These are phyloP conservation scores for Eurypyga helias DNA, from an alignment of 2,113 vertebrate species.

Conservation along the genomic window DNA sequence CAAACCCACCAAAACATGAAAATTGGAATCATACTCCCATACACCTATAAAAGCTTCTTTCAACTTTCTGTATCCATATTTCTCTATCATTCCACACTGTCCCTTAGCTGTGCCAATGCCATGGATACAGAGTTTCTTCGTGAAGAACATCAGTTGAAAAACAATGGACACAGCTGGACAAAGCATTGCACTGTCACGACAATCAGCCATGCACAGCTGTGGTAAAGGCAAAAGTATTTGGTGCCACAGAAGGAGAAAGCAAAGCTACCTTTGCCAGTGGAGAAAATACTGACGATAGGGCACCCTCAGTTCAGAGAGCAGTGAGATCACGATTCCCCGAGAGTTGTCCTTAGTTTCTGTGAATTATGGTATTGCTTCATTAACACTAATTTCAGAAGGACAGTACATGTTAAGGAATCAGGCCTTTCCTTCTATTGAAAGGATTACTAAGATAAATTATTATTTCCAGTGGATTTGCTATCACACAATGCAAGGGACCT, in stretches of 20 bases:
- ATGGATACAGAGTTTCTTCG: fast-evolving
- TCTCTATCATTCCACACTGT: neutral
- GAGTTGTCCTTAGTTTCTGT: neutral
- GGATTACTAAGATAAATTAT: neutral
- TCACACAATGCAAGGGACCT: neutral
- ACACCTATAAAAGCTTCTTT: neutral
- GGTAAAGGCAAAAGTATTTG: fast-evolving
- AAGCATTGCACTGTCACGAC: neutral
- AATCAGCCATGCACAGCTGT: neutral
- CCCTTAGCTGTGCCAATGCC: neutral
- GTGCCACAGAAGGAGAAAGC: neutral
- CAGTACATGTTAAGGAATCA: neutral
- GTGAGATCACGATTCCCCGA: neutral
- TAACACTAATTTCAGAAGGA: neutral
- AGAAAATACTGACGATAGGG: neutral
- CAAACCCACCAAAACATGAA: neutral
- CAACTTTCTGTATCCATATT: neutral
- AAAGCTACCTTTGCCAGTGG: neutral
- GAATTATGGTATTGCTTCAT: neutral
- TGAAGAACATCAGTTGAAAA: neutral
- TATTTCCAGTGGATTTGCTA: neutral
- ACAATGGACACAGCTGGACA: neutral
- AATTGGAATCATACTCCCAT: neutral
- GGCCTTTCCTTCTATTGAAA: neutral
- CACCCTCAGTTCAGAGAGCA: neutral